Evolutionary conservation across 2,888 invertebrate species (phyloP).

Genomic region (Lasioglossum figueresi): DNA sequence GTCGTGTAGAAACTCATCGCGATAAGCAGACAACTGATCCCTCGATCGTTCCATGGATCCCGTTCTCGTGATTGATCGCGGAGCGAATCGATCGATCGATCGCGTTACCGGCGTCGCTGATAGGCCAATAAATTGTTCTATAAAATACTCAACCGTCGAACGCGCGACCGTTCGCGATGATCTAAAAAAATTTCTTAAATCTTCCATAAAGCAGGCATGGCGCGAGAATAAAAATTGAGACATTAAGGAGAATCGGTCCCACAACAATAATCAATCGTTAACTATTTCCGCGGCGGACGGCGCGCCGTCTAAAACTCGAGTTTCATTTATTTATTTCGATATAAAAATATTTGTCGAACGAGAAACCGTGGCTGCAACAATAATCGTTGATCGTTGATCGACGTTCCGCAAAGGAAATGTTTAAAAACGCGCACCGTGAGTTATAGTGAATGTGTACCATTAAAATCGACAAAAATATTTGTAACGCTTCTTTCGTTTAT

Average conservation of each 20-base stretch:
- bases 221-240: too few relatives aligned
- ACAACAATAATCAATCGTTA: too few relatives aligned
- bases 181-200: too few relatives aligned
- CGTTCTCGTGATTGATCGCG: conserved; percentile 23
- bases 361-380: background rate
- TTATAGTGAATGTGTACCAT: background rate
- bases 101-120: background rate
- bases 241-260: too few relatives aligned
- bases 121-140: background rate
- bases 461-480: conserved; percentile 26
- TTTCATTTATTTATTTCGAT: too few relatives aligned
- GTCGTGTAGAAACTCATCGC: background rate
- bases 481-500: background rate
- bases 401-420: background rate
- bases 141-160: background rate
- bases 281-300: too few relatives aligned
- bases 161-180: too few relatives aligned
- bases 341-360: background rate
- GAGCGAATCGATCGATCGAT: conserved; percentile 10
- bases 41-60: background rate
- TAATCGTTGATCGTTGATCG: background rate
- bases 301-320: too few relatives aligned
- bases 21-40: conserved; percentile 11
- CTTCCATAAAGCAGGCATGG: too few relatives aligned
- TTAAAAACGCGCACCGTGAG: conserved; percentile 13